Conservation (phyloP, 1,140 invertebrate species). For the Drosophila littoralis region DNA sequence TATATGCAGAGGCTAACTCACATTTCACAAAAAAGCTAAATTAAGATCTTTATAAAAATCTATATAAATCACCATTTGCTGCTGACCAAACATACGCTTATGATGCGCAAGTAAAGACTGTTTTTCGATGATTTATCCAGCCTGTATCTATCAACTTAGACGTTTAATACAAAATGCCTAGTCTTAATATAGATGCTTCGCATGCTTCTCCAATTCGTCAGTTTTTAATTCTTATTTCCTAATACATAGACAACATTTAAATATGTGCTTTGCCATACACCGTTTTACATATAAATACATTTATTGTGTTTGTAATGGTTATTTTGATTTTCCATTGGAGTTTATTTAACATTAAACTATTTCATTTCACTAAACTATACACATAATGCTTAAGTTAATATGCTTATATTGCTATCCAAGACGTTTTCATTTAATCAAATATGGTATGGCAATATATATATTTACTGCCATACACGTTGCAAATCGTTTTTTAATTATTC, state of each 20-base stretch:
- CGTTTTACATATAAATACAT: conserved; percentile 34
- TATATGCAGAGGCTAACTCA: conserved; percentile 53
- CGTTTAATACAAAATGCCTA: conserved; percentile 61
- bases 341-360: conserved; percentile 76
- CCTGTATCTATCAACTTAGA: conserved; percentile 30
- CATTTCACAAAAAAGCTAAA: conserved; percentile 60
- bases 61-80: conserved; percentile 74
- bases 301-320: conserved; percentile 25
- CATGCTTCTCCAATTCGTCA: conserved; percentile 50
- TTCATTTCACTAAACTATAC: conserved; percentile 80
- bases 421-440: conserved; percentile 40
- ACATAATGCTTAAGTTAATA: conserved; percentile 68
- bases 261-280: conserved; percentile 33
- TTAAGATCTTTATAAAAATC: conserved; percentile 65
- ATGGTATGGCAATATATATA: conserved; percentile 7
- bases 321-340: conserved; percentile 51
- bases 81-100: conserved; percentile 39
- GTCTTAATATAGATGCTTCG: conserved; percentile 74
- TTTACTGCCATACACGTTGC: conserved; percentile 39
- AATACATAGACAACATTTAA: conserved; percentile 48
- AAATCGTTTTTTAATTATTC: conserved; percentile 47
- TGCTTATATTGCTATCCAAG: conserved; percentile 66
- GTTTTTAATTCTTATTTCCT: conserved; percentile 37
- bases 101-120: conserved; percentile 27
- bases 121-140: conserved; percentile 2